Percentiles rank a stretch among this genome's conserved stretches.
Conservation (phyloP, 2,888 invertebrate genomes). For the Spatulosminthurus flaviceps region DNA sequence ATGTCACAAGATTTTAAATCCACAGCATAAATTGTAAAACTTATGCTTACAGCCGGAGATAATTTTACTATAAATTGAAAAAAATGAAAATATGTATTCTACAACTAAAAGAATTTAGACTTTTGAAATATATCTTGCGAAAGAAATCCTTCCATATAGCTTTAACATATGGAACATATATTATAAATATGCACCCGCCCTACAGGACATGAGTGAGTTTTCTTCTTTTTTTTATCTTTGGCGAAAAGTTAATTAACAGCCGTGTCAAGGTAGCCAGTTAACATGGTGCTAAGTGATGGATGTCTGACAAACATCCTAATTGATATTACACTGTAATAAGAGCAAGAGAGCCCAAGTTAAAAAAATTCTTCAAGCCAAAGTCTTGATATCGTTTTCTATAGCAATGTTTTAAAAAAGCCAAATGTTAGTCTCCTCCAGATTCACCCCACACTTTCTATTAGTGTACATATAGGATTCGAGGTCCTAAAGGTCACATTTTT, state of each 20-base stretch:
- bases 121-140: too few relatives aligned
- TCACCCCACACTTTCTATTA: background rate
- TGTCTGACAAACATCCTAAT: conserved; percentile 56
- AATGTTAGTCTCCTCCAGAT: background rate
- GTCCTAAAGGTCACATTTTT: background rate
- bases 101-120: too few relatives aligned
- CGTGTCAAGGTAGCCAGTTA: conserved; percentile 54
- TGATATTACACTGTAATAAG: conserved; percentile 41
- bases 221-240: background rate
- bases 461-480: background rate
- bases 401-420: too few relatives aligned
- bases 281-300: conserved; percentile 57
- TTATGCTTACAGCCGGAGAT: too few relatives aligned
- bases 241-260: conserved; percentile 45
- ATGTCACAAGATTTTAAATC: too few relatives aligned
- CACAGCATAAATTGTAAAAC: too few relatives aligned
- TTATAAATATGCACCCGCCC: too few relatives aligned
- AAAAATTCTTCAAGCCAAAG: background rate
- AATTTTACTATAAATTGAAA: too few relatives aligned
- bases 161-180: too few relatives aligned
- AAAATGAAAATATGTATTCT: too few relatives aligned
- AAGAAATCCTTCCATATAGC: too few relatives aligned
- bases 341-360: background rate
- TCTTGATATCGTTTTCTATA: background rate
- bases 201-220: too few relatives aligned